phyloP scores from a whole-genome alignment of 1,140 invertebrate genomes.

The Papilio glaucus region DNA sequence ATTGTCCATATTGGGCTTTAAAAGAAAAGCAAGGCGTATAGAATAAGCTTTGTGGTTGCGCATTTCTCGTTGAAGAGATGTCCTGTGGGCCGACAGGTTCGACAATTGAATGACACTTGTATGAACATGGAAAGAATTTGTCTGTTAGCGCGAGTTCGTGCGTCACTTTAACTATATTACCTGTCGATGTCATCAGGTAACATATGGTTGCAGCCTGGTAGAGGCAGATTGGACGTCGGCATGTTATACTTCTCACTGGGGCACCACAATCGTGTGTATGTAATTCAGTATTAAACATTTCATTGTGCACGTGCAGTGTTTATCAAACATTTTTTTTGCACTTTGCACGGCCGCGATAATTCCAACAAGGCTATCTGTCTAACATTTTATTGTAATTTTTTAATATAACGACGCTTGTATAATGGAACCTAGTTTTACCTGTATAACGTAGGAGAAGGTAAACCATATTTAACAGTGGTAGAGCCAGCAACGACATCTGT shows the following conservation, averaged over 20 bases:
- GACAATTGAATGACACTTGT: too few relatives aligned
- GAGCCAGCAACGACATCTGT: too few relatives aligned
- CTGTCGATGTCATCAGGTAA: neutral
- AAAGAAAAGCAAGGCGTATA: too few relatives aligned
- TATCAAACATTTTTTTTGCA: constrained; percentile 17
- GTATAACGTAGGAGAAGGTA: too few relatives aligned
- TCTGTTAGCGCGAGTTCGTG: too few relatives aligned
- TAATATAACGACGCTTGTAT: neutral
- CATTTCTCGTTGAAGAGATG: too few relatives aligned
- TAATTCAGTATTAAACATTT: constrained; percentile 11
- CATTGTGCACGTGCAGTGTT: neutral
- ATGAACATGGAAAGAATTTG: too few relatives aligned
- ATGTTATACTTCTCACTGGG: neutral
- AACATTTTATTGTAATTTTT: neutral
- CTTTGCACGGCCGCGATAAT: neutral
- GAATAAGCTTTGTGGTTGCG: too few relatives aligned
- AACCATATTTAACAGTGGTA: too few relatives aligned
- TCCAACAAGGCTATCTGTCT: constrained; percentile 4
- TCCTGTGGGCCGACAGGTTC: too few relatives aligned
- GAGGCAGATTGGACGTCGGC: neutral
- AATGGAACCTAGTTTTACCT: neutral
- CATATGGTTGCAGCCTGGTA: neutral
- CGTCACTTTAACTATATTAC: too few relatives aligned
- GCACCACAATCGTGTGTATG: neutral
- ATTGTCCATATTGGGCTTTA: too few relatives aligned